Evolutionary conservation across 2,888 invertebrate genomes (phyloP), one percentile per base, ranked within the genome.

Genomic region (Pristionchus fissidentatus): DNA sequence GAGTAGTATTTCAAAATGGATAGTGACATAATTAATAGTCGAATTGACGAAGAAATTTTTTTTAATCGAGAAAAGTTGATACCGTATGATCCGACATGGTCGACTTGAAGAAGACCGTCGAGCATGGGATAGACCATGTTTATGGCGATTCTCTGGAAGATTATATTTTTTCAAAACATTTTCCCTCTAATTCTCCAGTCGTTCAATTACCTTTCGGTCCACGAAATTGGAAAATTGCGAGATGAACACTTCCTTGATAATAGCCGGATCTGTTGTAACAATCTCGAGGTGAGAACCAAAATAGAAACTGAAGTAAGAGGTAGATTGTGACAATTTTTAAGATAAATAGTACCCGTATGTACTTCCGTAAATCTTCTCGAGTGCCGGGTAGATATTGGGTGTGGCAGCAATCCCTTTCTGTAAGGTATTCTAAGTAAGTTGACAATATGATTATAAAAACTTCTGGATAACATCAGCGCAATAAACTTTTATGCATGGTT

Each of bases 151-250:
- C n/a, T 43, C 83, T 83, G 46, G 0, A 77, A 81, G 13, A 52
- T 13, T 55, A 35, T 38, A 5, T 41, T 10, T 7, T 49, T 10
- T 15, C 2, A 15, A 4, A 32, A 7, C n/a, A 5, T 3, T n/a
- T 13, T 22, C 35, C n/a, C 10, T 79, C n/a, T n/a, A n/a, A n/a
- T n/a, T n/a, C n/a, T n/a, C n/a, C n/a, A n/a, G n/a, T n/a, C n/a
- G n/a, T n/a, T 13, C 41, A 22, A 0, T 5, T 26, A 87, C 86
- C n/a, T 60, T 60, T 46, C 90, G 85, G 84, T 90, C 88, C n/a
- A 86, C 85, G 77, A 90, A 90, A 57, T 90, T 90, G 29, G 85
- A 84, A 70, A 90, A 90, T 60, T 90, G 87, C 83, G 88, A 87
- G 82, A 90, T 90, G 86, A 89, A 89, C 7, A 89, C 86, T 80